Evolutionary conservation across 2,113 vertebrate species (phyloP).

Genomic region (Eurypyga helias): DNA sequence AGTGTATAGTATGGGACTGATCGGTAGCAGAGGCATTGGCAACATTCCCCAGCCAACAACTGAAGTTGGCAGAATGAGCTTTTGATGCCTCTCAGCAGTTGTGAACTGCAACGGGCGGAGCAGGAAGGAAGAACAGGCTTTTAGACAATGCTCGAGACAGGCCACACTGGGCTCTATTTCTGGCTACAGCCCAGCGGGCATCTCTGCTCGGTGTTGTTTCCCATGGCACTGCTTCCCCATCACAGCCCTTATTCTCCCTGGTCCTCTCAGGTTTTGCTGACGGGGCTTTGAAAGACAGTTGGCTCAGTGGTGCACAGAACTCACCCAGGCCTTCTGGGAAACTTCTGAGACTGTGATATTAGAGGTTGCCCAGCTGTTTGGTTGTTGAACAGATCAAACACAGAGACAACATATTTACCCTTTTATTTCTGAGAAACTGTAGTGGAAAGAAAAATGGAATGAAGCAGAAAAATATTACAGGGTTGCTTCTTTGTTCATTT

Average conservation of each 20-base stretch:
- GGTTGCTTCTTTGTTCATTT: neutral
- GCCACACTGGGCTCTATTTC: neutral
- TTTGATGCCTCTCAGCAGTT: neutral
- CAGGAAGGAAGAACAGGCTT: neutral
- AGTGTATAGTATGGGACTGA: neutral
- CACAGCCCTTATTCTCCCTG: neutral
- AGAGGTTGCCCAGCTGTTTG: neutral
- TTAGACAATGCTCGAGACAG: rapidly evolving
- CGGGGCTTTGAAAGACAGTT: rapidly evolving
- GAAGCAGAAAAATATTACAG: neutral
- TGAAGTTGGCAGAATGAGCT: neutral
- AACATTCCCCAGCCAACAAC: neutral
- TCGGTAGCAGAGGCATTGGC: neutral
- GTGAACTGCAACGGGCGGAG: neutral
- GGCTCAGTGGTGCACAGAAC: neutral
- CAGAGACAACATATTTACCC: neutral
- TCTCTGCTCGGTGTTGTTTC: neutral
- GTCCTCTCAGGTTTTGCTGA: neutral
- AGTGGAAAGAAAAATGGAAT: neutral
- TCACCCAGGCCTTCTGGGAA: neutral
- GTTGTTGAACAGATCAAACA: neutral
- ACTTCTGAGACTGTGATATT: neutral
- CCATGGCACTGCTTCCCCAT: neutral
- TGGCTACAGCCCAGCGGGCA: neutral
- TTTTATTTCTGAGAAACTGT: neutral